Evolutionary conservation across 2,797 vertebrate genomes (phyloP), one percentile per base, ranked within the genome.

Genomic region (Chelonia mydas): DNA sequence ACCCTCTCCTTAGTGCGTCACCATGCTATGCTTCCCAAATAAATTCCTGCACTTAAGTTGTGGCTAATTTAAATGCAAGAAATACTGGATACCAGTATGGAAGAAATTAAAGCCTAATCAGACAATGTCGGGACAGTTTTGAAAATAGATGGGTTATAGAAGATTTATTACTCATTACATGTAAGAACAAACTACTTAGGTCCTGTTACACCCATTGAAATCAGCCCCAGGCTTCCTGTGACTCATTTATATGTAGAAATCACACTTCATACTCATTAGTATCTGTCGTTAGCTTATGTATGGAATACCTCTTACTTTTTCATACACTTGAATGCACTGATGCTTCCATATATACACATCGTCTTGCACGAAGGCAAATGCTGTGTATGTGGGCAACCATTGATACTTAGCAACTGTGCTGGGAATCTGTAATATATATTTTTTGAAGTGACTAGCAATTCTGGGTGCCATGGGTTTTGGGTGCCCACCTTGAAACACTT

Each of bases 41-140:
- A 16, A 5, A 51, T 72, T 89, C 5, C 3, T 95, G 33, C 74
- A 28, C n/a, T 55, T 68, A 59, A 4, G 0, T 49, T 54, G 27
- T 16, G 37, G 27, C 55, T 21, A 84, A 91, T 86, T 54, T 50
- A 68, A 93, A 84, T 2, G 13, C 77, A 87, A 61, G 84, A 59
- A 54, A 93, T 93, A 85, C 3, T 27, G 94, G 6, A 27, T 41
- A 47, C 45, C 88, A n/a, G 33, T 53, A 7, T 1, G 21, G 45
- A 90, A 19, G 49, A 94, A 90, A 82, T 17, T 11, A 86, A 45
- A 77, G 53, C 37, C 50, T 2, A 2, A 7, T 50, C 50, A 77
- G 27, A n/a, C 6, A 47, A 6, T 5, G 0, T 16, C 3, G 10
- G 11, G 13, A 3, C 2, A 41, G 45, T 16, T 33, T 47, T 54